Percentiles rank a stretch among this genome's conserved stretches.
phyloP scores from a whole-genome alignment of 2,113 vertebrate species.

The Protobothrops mucrosquamatus region DNA sequence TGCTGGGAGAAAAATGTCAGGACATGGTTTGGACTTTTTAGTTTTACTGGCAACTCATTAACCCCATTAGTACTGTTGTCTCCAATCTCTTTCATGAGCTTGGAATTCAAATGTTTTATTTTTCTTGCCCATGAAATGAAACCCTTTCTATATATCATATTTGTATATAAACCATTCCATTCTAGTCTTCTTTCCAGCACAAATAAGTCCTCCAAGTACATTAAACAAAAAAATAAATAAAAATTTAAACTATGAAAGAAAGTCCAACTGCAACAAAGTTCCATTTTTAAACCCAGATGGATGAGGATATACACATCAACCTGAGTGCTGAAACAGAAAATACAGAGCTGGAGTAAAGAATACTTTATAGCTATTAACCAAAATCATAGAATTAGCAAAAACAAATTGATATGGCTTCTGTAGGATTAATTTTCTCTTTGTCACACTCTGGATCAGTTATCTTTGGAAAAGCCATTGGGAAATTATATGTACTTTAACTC shows the following conservation, averaged over 20 bases:
- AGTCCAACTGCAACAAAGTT: neutral
- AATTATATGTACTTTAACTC: neutral
- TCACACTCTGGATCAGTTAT: neutral
- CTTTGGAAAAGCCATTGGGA: neutral
- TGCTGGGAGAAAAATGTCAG: neutral
- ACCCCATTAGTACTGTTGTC: neutral
- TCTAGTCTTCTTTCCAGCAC: neutral
- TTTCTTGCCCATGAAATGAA: neutral
- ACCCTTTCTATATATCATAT: neutral
- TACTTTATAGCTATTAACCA: neutral
- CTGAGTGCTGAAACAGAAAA: neutral
- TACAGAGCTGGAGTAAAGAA: neutral
- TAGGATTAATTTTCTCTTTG: too few relatives aligned
- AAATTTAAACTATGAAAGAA: neutral
- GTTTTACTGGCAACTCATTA: neutral
- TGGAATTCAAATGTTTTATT: neutral
- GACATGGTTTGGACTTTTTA: neutral
- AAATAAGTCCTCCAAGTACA: neutral
- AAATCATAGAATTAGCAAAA: neutral
- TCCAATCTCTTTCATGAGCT: neutral
- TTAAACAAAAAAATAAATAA: neutral
- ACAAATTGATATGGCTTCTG: neutral
- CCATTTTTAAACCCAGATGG: neutral
- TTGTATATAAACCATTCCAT: neutral
- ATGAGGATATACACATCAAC: neutral